These are phyloP conservation scores for Macrobrachium rosenbergii DNA, from an alignment of 1,140 invertebrate genomes.

Conservation along the genomic window DNA sequence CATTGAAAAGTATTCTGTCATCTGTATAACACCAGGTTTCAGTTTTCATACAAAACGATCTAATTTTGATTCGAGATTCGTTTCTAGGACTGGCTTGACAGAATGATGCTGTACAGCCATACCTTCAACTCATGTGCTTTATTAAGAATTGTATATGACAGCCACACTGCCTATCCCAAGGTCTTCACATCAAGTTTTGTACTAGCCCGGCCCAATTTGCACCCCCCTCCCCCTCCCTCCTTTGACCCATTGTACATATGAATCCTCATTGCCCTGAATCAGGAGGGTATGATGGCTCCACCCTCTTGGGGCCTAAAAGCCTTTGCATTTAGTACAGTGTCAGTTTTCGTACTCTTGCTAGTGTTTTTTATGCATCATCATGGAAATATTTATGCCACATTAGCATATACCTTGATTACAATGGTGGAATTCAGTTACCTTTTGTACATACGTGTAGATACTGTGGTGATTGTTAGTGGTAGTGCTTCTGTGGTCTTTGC, in stretches of 20 bases:
- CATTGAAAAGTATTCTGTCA: not conserved
- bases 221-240: conserved; percentile 13
- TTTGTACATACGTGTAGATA: conserved; percentile 56
- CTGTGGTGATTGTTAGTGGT: conserved; percentile 58
- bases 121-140: conserved; percentile 61
- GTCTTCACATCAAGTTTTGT: conserved; percentile 59
- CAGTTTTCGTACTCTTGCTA: conserved; percentile 59
- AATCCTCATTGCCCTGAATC: conserved; percentile 34
- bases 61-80: conserved; percentile 36
- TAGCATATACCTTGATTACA: conserved; percentile 49
- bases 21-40: conserved; percentile 5
- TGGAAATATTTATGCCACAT: conserved; percentile 60
- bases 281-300: conserved; percentile 46
- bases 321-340: conserved; percentile 64
- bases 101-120: conserved; percentile 58
- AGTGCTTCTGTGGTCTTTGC: conserved; percentile 63
- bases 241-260: conserved; percentile 27
- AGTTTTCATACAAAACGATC: conserved; percentile 39
- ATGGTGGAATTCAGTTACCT: conserved; percentile 45
- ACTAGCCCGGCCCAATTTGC: conserved; percentile 49
- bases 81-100: conserved; percentile 54
- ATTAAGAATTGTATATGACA: conserved; percentile 57
- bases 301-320: conserved; percentile 43
- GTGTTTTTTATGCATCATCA: conserved; percentile 60
- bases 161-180: conserved; percentile 61